Conservation (phyloP, 2,797 vertebrate genomes). For the Chaetophractus vellerosus region DNA sequence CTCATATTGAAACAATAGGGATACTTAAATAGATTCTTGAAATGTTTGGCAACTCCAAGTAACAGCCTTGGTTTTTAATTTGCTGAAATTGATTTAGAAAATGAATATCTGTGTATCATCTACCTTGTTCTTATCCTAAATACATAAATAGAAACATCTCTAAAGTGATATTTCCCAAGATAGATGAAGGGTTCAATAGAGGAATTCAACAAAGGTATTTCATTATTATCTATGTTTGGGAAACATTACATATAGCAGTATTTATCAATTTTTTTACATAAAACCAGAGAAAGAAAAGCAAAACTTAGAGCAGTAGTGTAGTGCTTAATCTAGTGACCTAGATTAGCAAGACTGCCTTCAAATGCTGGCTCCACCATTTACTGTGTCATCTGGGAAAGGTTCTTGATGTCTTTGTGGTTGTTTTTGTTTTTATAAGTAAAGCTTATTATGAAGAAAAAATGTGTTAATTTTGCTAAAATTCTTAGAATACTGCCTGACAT, state of each 20-base stretch:
- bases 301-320: neutral
- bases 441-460: neutral
- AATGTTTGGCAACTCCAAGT: neutral
- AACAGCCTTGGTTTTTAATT: constrained; percentile 24
- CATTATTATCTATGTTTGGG: neutral
- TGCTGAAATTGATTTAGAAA: constrained; percentile 34
- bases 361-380: neutral
- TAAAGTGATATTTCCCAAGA: neutral
- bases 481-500: neutral
- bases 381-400: neutral
- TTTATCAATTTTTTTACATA: constrained; percentile 12
- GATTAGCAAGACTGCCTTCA: neutral
- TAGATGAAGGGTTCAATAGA: neutral
- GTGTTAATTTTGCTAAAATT: neutral
- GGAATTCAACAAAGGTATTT: neutral
- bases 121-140: neutral
- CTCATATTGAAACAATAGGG: neutral
- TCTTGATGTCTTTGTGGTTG: neutral
- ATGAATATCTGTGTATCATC: neutral
- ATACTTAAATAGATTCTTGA: neutral
- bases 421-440: neutral
- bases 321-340: neutral
- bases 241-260: constrained; percentile 12
- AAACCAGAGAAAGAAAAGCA: constrained; percentile 6
- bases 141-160: neutral